These are phyloP conservation scores for Solen grandis DNA, from an alignment of 1,140 invertebrate species.

Conservation along the genomic window DNA sequence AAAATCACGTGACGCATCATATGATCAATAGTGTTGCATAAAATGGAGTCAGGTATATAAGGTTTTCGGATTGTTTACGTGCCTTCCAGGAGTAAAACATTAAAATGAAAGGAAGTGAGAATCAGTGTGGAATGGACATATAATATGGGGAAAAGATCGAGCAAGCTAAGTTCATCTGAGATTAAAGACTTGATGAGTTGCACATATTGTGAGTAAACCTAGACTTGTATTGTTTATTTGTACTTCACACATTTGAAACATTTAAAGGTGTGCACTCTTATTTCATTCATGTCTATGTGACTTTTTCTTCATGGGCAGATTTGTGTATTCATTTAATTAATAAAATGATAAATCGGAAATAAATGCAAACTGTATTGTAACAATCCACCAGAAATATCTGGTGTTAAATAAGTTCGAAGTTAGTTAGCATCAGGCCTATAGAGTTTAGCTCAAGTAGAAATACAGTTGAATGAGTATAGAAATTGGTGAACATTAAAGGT, in stretches of 20 bases:
- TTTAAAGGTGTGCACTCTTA: not conserved
- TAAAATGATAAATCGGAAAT: not conserved
- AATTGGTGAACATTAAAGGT: no score
- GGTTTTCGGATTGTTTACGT: not conserved
- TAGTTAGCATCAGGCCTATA: no score
- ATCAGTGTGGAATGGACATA: not conserved
- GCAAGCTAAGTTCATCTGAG: conserved; percentile 54
- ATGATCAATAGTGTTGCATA: not conserved
- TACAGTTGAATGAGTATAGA: no score
- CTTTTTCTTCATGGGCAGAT: no score
- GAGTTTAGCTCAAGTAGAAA: no score
- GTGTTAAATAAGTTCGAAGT: no score
- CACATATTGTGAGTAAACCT: conserved; percentile 62
- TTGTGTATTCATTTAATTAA: conserved; percentile 1
- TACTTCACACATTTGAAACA: not conserved
- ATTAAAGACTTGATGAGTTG: conserved; percentile 57
- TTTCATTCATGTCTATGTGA: not conserved
- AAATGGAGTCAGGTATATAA: conserved; percentile 18
- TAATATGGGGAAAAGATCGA: conserved; percentile 59
- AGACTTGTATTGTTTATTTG: conserved; percentile 11
- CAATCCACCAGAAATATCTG: not conserved
- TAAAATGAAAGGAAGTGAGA: conserved; percentile 10
- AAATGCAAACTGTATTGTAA: not conserved
- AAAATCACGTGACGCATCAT: not conserved
- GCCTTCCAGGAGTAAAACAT: not conserved